A percentile compares a stretch with the other conserved stretches of the same genome.
Evolutionary conservation across 2,797 vertebrate species (phyloP).

Genomic region (Peromyscus melanophrys): DNA sequence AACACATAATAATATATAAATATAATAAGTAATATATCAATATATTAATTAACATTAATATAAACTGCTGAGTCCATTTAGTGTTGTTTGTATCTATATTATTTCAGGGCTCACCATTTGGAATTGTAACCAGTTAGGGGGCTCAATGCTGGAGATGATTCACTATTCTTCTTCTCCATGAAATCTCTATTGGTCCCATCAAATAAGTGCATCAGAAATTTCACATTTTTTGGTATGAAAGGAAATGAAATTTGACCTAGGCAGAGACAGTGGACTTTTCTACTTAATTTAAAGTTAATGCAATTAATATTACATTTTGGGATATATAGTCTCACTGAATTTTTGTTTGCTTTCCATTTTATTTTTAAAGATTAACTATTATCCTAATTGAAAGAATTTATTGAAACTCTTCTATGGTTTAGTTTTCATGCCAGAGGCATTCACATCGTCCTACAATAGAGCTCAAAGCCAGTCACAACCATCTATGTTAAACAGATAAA

Average conservation of each 20-base stretch:
- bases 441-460: background rate
- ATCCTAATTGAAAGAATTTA: background rate
- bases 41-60: background rate
- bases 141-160: background rate
- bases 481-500: background rate
- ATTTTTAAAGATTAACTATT: background rate
- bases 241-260: background rate
- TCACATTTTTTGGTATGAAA: background rate
- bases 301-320: background rate
- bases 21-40: background rate
- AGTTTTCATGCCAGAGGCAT: background rate
- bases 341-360: slow-evolving; percentile 1
- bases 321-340: background rate
- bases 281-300: background rate
- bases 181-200: background rate
- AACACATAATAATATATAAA: background rate
- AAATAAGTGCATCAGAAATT: background rate
- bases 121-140: background rate
- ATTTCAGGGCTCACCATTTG: background rate
- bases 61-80: background rate
- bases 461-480: background rate
- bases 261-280: background rate
- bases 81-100: background rate
- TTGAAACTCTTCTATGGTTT: background rate
- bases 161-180: background rate